phyloP scores from a whole-genome alignment of 1,140 invertebrate genomes.

The Dendrolimus punctatus region DNA sequence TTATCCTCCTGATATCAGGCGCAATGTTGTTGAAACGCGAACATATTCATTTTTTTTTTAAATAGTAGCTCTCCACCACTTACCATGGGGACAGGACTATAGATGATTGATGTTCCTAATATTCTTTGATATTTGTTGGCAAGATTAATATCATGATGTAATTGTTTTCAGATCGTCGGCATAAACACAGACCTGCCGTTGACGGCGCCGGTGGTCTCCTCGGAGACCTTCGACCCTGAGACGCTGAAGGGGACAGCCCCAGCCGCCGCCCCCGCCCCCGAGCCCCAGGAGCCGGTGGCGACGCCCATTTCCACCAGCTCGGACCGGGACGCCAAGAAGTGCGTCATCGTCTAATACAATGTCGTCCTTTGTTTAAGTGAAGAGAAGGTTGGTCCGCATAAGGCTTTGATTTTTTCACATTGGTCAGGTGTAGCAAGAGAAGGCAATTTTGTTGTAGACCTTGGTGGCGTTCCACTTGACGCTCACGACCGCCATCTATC shows the following conservation, averaged over 20 bases:
- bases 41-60: too few species aligned
- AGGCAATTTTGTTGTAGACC: too few species aligned
- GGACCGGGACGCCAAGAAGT: constrained; percentile 40
- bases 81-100: too few species aligned
- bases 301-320: neutral
- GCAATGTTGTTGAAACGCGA: too few species aligned
- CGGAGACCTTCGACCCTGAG: constrained; percentile 43
- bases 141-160: too few species aligned
- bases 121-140: too few species aligned
- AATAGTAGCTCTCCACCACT: too few species aligned
- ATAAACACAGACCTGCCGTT: constrained; percentile 57
- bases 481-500: too few species aligned
- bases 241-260: constrained; percentile 27
- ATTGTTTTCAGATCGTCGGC: constrained; percentile 41
- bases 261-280: constrained; percentile 2
- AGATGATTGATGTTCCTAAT: too few species aligned
- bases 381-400: neutral
- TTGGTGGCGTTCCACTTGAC: too few species aligned
- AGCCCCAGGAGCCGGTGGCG: constrained; percentile 4
- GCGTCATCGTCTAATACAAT: constrained; percentile 40
- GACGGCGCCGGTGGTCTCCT: constrained; percentile 33
- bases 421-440: too few species aligned
- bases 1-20: too few species aligned
- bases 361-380: neutral
- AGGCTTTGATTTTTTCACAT: neutral